phyloP scores from a whole-genome alignment of 2,888 invertebrate species.

The Celastrina argiolus region DNA sequence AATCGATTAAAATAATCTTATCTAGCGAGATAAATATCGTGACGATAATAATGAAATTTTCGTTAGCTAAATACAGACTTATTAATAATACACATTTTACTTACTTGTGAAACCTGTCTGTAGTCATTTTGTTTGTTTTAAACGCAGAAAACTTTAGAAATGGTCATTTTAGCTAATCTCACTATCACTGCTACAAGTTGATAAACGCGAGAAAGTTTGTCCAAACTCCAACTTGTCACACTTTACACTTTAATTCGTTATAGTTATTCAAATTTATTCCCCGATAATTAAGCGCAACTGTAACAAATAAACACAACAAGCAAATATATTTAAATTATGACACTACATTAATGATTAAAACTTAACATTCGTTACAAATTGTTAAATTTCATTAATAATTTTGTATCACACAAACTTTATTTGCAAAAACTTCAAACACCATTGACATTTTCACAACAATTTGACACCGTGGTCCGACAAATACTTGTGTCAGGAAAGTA shows the following conservation, averaged over 20 bases:
- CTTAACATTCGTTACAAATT: not conserved
- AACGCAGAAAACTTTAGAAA: slow-evolving; percentile 34
- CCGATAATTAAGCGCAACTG: slow-evolving; percentile 14
- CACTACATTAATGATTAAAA: not conserved
- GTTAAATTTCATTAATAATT: slow-evolving; percentile 1
- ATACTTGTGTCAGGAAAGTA: not conserved
- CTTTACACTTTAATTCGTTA: slow-evolving; percentile 44
- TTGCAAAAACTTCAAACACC: slow-evolving; percentile 29
- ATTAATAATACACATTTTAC: slow-evolving; percentile 42
- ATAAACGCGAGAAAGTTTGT: slow-evolving; percentile 60
- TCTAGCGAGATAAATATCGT: slow-evolving; percentile 33
- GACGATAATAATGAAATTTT: slow-evolving; percentile 33
- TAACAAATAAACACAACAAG: not conserved
- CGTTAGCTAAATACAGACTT: not conserved
- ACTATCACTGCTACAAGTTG: slow-evolving; percentile 56
- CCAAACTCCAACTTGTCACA: slow-evolving; percentile 55
- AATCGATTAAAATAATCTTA: slow-evolving; percentile 44
- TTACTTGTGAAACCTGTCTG: slow-evolving; percentile 81
- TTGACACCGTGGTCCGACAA: not conserved
- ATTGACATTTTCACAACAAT: slow-evolving; percentile 24
- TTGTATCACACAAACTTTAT: slow-evolving; percentile 14
- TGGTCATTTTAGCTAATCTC: slow-evolving; percentile 69
- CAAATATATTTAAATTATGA: not conserved
- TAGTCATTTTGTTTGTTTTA: slow-evolving; percentile 65
- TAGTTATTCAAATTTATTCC: slow-evolving; percentile 33